Percentiles rank a stretch among this genome's conserved stretches.
Conservation (phyloP, 1,140 invertebrate genomes). For the Zaprionus ghesquierei region DNA sequence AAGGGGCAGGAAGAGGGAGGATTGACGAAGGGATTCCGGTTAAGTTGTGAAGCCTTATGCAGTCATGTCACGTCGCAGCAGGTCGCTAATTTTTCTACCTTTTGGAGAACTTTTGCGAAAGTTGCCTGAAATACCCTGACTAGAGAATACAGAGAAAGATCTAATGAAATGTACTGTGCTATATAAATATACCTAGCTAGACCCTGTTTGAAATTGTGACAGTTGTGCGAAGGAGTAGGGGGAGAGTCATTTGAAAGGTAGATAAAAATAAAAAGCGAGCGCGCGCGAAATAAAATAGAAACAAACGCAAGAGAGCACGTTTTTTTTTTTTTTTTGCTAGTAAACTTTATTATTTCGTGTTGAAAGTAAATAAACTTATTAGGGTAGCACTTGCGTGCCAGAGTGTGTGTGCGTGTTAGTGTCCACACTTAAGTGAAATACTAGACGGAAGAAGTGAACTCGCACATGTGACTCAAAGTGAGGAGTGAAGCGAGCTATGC, state of each 20-base stretch:
- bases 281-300: background rate
- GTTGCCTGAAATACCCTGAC: background rate
- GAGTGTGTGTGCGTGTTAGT: background rate
- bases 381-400: conserved; percentile 19
- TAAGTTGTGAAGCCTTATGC: conserved; percentile 13
- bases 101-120: conserved; percentile 1
- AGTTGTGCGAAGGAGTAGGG: background rate
- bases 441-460: conserved; percentile 24
- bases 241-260: conserved; percentile 34
- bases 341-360: conserved; percentile 80
- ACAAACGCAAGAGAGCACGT: conserved; percentile 44
- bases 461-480: conserved; percentile 19
- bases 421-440: conserved; percentile 57
- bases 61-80: conserved; percentile 74
- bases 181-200: background rate
- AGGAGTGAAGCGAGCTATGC: conserved; percentile 3
- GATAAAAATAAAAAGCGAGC: conserved; percentile 19
- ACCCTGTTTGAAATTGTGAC: background rate
- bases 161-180: background rate
- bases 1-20: background rate
- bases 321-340: no score
- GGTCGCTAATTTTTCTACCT: conserved; percentile 76
- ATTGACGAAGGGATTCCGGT: background rate
- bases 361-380: conserved; percentile 79
- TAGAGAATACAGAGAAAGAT: background rate